Evolutionary conservation across 1,140 invertebrate species (phyloP).

Genomic region (Sinella curviseta): DNA sequence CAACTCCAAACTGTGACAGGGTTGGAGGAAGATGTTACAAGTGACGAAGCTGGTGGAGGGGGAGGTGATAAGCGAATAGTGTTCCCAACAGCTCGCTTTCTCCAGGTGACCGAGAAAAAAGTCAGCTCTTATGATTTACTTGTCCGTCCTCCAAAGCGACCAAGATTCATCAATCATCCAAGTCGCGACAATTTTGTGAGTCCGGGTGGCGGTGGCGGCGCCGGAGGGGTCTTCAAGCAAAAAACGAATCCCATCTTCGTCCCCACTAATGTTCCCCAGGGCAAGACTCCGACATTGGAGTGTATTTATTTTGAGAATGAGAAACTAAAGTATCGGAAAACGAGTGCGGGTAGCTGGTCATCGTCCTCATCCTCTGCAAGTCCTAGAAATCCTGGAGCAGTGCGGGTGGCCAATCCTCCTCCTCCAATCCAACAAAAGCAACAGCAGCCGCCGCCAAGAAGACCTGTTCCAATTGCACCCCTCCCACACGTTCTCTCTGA

Average conservation of each 20-base stretch:
- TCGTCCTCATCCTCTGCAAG: neutral
- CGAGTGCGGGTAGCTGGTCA: neutral
- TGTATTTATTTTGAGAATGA: neutral
- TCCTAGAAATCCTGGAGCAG: neutral
- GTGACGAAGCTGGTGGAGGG: neutral
- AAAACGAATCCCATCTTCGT: too few species aligned
- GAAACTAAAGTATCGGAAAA: neutral
- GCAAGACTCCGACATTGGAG: neutral
- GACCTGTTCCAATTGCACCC: too few species aligned
- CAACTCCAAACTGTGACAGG: too few species aligned
- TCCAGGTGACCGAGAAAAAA: neutral
- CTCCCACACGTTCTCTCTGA: too few species aligned
- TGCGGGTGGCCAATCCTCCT: too few species aligned
- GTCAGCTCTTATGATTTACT: neutral
- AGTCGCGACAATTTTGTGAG: neutral
- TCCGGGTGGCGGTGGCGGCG: too few species aligned
- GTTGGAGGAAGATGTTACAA: too few species aligned
- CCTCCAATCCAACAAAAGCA: too few species aligned
- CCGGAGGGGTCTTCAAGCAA: too few species aligned
- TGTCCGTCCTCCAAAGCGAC: neutral
- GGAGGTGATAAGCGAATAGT: neutral
- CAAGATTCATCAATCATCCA: neutral
- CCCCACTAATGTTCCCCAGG: neutral
- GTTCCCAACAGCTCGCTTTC: neutral
- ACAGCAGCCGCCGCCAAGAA: too few species aligned